phyloP scores from a whole-genome alignment of 2,888 invertebrate species.

The Nomada fabriciana region DNA sequence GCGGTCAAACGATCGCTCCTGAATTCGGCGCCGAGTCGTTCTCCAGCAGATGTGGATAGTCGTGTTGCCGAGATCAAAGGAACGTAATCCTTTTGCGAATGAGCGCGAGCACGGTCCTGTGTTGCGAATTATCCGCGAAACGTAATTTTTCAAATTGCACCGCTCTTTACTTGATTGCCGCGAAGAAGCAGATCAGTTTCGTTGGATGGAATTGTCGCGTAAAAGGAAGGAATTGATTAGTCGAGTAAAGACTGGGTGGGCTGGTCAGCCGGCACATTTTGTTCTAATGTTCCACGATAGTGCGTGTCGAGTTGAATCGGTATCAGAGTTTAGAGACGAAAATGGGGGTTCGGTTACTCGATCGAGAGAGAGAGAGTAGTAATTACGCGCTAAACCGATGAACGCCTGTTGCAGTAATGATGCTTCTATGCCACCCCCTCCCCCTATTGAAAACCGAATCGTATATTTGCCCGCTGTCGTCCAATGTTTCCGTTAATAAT shows the following conservation, averaged over 20 bases:
- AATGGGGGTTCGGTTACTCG: conserved; percentile 53
- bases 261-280: conserved; percentile 10
- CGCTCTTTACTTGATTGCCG: neutral
- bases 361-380: conserved; percentile 42
- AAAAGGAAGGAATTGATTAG: conserved; percentile 1
- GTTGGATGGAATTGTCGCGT: neutral
- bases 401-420: conserved; percentile 60
- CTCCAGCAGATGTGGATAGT: neutral
- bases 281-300: conserved; percentile 10
- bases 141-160: neutral
- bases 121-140: neutral
- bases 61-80: conserved; percentile 25
- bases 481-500: conserved; percentile 62
- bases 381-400: conserved; percentile 61
- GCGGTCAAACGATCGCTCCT: conserved; percentile 44
- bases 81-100: neutral
- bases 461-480: conserved; percentile 56
- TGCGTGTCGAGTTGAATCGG: conserved; percentile 14
- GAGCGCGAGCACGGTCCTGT: neutral
- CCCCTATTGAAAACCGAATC: conserved; percentile 34
- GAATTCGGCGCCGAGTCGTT: neutral
- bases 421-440: conserved; percentile 38
- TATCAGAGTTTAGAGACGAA: conserved; percentile 23
- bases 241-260: neutral
- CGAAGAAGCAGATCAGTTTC: neutral